Percentiles rank a stretch among this genome's conserved stretches.
phyloP scores from a whole-genome alignment of 2,888 invertebrate species.

The Drosophila helvetica region DNA sequence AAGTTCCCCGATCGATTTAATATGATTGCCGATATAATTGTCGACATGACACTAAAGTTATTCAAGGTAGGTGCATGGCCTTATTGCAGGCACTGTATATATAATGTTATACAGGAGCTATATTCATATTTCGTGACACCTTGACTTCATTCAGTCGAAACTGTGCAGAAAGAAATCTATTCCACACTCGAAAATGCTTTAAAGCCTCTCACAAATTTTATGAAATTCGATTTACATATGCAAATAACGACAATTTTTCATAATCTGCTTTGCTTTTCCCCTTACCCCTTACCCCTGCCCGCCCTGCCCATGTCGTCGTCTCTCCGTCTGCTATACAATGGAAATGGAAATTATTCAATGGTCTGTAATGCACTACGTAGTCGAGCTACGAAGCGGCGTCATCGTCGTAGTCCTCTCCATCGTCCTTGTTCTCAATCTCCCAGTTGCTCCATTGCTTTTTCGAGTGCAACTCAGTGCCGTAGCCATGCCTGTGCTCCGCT shows the following conservation, averaged over 20 bases:
- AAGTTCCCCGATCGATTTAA: conserved; percentile 88
- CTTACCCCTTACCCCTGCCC: conserved; percentile 47
- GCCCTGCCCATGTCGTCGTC: conserved; percentile 35
- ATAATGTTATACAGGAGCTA: not conserved
- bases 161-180: conserved; percentile 50
- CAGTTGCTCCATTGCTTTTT: conserved; percentile 69
- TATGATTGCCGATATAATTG: conserved; percentile 87
- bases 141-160: conserved; percentile 13
- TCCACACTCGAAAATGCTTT: conserved; percentile 55
- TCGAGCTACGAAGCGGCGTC: conserved; percentile 33
- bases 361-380: conserved; percentile 74
- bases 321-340: conserved; percentile 45
- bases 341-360: conserved; percentile 83
- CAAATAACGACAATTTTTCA: conserved; percentile 83
- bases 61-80: conserved; percentile 87
- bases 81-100: not conserved
- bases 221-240: conserved; percentile 83
- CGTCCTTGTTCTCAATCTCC: conserved; percentile 36
- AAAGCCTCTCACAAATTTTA: conserved; percentile 79
- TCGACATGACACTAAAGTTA: conserved; percentile 91
- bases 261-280: conserved; percentile 76
- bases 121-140: not conserved
- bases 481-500: conserved; percentile 17
- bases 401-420: conserved; percentile 23
- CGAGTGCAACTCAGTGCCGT: conserved; percentile 58